A percentile compares a stretch with the other conserved stretches of the same genome.
Evolutionary conservation across 2,888 invertebrate species (phyloP).

Genomic region (Nemurella pictetii): DNA sequence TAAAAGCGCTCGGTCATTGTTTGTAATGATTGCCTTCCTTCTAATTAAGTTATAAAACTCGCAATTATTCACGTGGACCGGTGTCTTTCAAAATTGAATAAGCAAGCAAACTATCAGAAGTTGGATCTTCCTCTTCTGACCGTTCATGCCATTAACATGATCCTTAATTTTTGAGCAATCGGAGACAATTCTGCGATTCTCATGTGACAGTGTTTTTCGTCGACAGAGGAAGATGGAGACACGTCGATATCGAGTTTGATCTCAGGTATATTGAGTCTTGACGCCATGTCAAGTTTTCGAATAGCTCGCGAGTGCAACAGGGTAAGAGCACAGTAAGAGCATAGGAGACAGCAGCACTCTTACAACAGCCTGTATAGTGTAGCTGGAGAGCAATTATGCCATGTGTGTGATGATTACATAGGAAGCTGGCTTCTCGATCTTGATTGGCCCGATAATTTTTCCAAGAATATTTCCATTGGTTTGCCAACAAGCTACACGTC

Average conservation of each 20-base stretch:
- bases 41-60: neutral
- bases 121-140: too few relatives aligned
- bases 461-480: neutral
- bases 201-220: too few relatives aligned
- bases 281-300: too few relatives aligned
- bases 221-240: too few relatives aligned
- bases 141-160: too few relatives aligned
- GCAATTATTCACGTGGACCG: neutral
- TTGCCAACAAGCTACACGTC: neutral
- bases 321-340: too few relatives aligned
- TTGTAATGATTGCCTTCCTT: neutral
- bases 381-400: neutral
- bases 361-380: neutral
- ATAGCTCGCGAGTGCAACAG: neutral
- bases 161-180: too few relatives aligned
- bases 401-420: neutral
- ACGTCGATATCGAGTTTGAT: too few relatives aligned
- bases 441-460: neutral
- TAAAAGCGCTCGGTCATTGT: neutral
- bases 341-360: too few relatives aligned
- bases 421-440: neutral
- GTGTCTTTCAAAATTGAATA: neutral
- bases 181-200: too few relatives aligned
- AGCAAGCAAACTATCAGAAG: too few relatives aligned
- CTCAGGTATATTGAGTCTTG: too few relatives aligned